phyloP scores from a whole-genome alignment of 92 coral and sea anemone genomes.

The Paramuricea clavata region DNA sequence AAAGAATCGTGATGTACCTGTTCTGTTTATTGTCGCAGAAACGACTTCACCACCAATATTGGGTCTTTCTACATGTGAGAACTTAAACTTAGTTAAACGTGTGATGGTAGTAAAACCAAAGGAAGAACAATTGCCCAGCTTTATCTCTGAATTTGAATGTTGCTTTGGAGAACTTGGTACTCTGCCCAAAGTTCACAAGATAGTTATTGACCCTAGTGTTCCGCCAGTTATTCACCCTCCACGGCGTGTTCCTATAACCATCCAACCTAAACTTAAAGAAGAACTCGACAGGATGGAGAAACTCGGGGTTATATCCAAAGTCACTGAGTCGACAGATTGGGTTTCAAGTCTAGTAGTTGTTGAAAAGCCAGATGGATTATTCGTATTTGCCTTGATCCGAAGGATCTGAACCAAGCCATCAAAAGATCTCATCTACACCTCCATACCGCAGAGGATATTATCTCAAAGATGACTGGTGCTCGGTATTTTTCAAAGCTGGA shows the following conservation, averaged over 20 bases:
- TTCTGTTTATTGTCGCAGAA: neutral
- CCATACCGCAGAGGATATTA: constrained; percentile 66
- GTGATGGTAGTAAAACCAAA: neutral
- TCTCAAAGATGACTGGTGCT: constrained; percentile 47
- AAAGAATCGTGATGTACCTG: neutral
- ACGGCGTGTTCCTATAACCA: constrained; percentile 47
- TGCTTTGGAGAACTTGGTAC: constrained; percentile 21
- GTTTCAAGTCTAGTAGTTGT: constrained; percentile 64
- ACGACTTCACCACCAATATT: neutral
- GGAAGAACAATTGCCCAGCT: neutral
- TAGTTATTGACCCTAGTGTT: constrained; percentile 37
- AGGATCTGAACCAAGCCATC: constrained; percentile 65
- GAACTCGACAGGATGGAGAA: constrained; percentile 67
- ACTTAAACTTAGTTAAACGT: neutral
- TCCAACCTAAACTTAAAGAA: constrained; percentile 57
- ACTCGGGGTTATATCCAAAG: constrained; percentile 52
- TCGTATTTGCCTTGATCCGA: constrained; percentile 69
- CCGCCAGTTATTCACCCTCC: constrained; percentile 60
- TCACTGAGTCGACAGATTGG: constrained; percentile 69
- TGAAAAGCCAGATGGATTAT: constrained; percentile 71
- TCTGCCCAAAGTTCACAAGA: neutral
- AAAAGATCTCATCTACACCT: constrained; percentile 62
- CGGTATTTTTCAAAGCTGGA: constrained; percentile 30
- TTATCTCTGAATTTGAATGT: neutral
- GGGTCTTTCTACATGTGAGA: neutral